Evolutionary conservation across 2,113 vertebrate genomes (phyloP).

Genomic region (Aramus guarauna): DNA sequence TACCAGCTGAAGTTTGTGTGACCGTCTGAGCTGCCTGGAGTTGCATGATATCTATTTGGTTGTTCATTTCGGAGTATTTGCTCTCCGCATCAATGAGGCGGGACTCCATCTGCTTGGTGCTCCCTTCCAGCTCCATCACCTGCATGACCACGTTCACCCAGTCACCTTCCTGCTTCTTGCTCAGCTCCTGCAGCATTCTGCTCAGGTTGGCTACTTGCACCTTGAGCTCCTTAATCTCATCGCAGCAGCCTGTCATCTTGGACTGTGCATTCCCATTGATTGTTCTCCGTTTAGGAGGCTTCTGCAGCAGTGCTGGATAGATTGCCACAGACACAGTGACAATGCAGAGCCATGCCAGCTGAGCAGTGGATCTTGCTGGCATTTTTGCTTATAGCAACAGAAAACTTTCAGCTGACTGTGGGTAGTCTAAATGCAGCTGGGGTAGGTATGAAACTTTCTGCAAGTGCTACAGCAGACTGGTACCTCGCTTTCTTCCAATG

Average conservation of each 20-base stretch:
- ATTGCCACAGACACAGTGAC: constrained; percentile 27
- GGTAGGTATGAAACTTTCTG: neutral
- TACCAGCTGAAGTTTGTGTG: constrained; percentile 91
- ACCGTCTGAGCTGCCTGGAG: constrained; percentile 88
- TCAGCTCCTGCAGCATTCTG: constrained; percentile 83
- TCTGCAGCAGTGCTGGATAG: constrained; percentile 75
- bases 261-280: constrained; percentile 21
- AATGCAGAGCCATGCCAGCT: constrained; percentile 64
- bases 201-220: constrained; percentile 90
- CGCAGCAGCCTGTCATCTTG: constrained; percentile 80
- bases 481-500: constrained; percentile 42
- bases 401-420: constrained; percentile 7
- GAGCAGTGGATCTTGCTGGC: constrained; percentile 41
- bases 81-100: constrained; percentile 88
- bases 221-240: constrained; percentile 86
- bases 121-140: constrained; percentile 90
- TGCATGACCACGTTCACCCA: constrained; percentile 85
- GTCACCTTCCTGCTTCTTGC: constrained; percentile 87
- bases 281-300: constrained; percentile 63
- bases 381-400: constrained; percentile 56
- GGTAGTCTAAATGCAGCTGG: neutral
- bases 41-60: constrained; percentile 92
- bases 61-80: constrained; percentile 96
- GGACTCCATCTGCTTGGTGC: constrained; percentile 81
- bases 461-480: neutral